Percentiles rank a stretch among this genome's conserved stretches.
Conservation (phyloP, 2,888 invertebrate species). For the Cremastinae sp. region DNA sequence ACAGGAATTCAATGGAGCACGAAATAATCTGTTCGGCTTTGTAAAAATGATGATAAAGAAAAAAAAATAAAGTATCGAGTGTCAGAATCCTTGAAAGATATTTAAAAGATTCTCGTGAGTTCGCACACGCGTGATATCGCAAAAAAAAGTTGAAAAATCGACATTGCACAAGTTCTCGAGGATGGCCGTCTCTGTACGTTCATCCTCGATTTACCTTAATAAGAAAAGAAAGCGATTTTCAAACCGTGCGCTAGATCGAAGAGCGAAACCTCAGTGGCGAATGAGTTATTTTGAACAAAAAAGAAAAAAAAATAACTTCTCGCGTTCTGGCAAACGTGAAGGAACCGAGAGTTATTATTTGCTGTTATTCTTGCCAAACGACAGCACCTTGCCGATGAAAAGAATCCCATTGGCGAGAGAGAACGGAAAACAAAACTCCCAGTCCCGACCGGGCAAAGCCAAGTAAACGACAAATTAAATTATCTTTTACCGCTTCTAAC, state of each 20-base stretch:
- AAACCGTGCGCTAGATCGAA: no score
- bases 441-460: conserved; percentile 17
- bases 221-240: no score
- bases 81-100: no score
- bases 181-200: not conserved
- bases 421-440: not conserved
- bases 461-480: conserved; percentile 4
- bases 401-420: not conserved
- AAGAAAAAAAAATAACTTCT: no score
- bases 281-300: no score
- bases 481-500: not conserved
- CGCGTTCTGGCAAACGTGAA: not conserved
- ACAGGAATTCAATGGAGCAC: not conserved
- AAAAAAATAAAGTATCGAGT: no score
- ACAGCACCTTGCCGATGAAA: not conserved
- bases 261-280: no score
- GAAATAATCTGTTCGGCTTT: no score
- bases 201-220: not conserved
- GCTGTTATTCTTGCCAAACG: not conserved
- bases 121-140: no score
- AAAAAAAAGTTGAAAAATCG: no score
- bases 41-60: no score
- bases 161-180: not conserved
- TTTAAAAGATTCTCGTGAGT: no score
- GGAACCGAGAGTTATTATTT: not conserved